Base-by-base conservation (phyloP, 1,140 invertebrate genomes). In the Thalassaphorura encarpata region DNA sequence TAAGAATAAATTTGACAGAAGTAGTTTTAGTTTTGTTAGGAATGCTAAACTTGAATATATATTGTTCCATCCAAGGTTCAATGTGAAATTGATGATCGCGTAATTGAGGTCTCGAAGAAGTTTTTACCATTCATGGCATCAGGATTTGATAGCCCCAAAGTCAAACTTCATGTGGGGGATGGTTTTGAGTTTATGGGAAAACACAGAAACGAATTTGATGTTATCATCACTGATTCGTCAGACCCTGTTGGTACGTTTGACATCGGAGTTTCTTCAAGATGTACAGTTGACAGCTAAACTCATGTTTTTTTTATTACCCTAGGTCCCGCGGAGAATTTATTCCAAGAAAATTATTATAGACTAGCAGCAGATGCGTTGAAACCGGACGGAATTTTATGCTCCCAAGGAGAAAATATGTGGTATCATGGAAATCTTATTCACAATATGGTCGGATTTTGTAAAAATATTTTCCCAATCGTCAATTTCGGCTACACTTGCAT, bases 171-270 rank as follows among this genome's bases (percentile, higher is more conserved):
- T 64, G 82, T 97, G 41, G 87, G 86, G 1, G 95, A 99, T 72
- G 96, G 96, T 0, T 93, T 95, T 68, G 84, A 95, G 63, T 99
- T 92, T 70, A 85, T 99, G 78, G 84, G 85, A 61, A 78, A 85
- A 33, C 89, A 94, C 64, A 75, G 77, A 45, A 77, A 82, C 28
- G 81, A 89, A 73, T 99, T 93, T 73, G 95, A 98, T 75, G 85
- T 99, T 24, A 95, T 99, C 51, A 97, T 99, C 31, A 99, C 96
- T 0, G 96, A 99, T 69, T 96, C 92, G 42, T 95, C 91, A 28
- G 95, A 98, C 76, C 95, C 94, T 16, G 78, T 96, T 36, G 95
- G 83, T 82, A 66, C 67, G 16, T 28, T 13, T 8, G 31, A 3
- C 45, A 29, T 16, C 18, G 3, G 19, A 36, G 6, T 11, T 33